Evolutionary conservation across 1,140 invertebrate species (phyloP).

Genomic region (Brachionus sp.): DNA sequence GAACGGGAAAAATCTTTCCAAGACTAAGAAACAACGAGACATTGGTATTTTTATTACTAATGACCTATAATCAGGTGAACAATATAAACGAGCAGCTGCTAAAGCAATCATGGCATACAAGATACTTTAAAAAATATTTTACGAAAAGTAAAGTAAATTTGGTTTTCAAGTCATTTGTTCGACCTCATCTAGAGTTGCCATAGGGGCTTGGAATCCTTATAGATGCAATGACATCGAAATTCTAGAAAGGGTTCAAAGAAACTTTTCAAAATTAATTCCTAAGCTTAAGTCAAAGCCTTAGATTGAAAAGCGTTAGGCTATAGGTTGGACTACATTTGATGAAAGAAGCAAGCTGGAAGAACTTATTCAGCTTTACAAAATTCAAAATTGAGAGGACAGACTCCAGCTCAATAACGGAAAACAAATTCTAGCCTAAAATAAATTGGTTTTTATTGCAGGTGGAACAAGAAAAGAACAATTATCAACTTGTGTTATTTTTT

Average conservation of each 20-base stretch:
- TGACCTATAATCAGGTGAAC: background rate
- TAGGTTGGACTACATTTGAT: background rate
- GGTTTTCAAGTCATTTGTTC: background rate
- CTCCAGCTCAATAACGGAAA: background rate
- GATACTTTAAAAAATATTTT: too few relatives aligned
- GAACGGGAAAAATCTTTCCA: background rate
- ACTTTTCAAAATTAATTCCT: background rate
- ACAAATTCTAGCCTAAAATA: background rate
- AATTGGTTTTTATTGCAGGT: background rate
- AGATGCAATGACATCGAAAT: background rate
- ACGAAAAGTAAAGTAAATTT: background rate
- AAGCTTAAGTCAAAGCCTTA: background rate
- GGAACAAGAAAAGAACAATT: background rate
- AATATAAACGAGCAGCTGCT: background rate
- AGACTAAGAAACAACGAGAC: background rate
- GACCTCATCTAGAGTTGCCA: background rate
- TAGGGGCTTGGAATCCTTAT: background rate
- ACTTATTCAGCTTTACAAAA: background rate
- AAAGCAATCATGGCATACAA: background rate
- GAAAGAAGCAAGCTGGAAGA: background rate
- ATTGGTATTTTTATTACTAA: background rate
- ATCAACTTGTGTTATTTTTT: too few relatives aligned
- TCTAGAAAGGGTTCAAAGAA: conserved; percentile 21
- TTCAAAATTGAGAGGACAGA: background rate
- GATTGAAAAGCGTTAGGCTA: background rate